Evolutionary conservation across 2,797 vertebrate genomes (phyloP).

Genomic region (Phataginus tricuspis): DNA sequence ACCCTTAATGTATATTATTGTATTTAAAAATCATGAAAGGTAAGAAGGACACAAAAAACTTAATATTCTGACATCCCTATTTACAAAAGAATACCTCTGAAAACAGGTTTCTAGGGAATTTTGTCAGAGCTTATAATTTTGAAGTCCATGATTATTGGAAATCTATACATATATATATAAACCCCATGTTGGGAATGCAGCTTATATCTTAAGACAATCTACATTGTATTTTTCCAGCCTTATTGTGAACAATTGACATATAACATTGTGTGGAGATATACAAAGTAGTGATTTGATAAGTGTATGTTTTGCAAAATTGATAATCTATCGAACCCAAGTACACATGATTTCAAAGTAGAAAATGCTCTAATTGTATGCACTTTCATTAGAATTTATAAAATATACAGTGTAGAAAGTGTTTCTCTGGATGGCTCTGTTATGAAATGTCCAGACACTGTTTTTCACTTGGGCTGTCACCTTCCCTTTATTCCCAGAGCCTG

Average conservation of each 20-base stretch:
- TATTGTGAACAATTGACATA: not conserved
- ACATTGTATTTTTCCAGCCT: not conserved
- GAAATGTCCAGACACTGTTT: not conserved
- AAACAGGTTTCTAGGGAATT: not conserved
- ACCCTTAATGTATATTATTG: not conserved
- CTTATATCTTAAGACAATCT: not conserved
- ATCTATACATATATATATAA: not conserved
- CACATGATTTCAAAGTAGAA: not conserved
- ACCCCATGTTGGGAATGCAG: not conserved
- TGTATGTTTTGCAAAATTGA: not conserved
- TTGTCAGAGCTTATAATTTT: not conserved
- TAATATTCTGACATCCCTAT: not conserved
- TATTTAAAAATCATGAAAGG: not conserved
- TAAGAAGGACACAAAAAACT: not conserved
- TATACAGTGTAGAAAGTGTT: not conserved
- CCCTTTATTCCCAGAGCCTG: not conserved
- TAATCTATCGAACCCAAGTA: not conserved
- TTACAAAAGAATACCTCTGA: slow-evolving; percentile 3
- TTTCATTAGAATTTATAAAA: not conserved
- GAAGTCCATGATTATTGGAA: not conserved
- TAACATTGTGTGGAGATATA: not conserved
- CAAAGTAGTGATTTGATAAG: not conserved
- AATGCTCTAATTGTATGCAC: not conserved
- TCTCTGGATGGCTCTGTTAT: not conserved
- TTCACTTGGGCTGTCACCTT: not conserved